These are phyloP conservation scores for Chiloscyllium punctatum DNA, from an alignment of 2,797 vertebrate genomes.

Conservation along the genomic window DNA sequence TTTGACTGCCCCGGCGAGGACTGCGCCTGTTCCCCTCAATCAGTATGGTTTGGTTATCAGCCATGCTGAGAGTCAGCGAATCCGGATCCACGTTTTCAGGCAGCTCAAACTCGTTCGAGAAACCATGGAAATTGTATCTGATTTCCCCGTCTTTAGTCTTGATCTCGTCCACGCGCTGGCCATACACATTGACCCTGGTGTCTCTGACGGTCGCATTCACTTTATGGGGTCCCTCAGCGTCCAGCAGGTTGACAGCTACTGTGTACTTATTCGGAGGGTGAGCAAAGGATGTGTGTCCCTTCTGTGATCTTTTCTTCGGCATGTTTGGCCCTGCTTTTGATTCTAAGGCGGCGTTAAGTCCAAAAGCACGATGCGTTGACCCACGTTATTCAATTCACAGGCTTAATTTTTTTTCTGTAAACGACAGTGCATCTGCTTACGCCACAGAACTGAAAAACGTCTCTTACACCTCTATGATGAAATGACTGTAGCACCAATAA, in stretches of 20 bases:
- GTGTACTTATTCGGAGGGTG: background rate
- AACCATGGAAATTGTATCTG: slow-evolving; percentile 25
- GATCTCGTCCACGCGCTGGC: slow-evolving; percentile 22
- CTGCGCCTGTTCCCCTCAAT: background rate
- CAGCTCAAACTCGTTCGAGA: slow-evolving; percentile 10
- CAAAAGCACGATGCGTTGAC: background rate
- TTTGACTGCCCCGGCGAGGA: background rate
- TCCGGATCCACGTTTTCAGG: slow-evolving; percentile 14
- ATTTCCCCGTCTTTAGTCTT: slow-evolving; percentile 6
- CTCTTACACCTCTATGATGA: slow-evolving; percentile 24
- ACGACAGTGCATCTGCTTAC: slow-evolving; percentile 27
- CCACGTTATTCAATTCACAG: slow-evolving; percentile 29
- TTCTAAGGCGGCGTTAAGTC: background rate
- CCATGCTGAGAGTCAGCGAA: background rate
- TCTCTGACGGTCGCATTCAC: slow-evolving; percentile 15
- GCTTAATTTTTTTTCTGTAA: slow-evolving; percentile 20
- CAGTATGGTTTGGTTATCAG: background rate
- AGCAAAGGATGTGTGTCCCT: slow-evolving; percentile 3
- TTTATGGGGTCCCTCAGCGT: background rate
- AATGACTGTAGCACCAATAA: slow-evolving; percentile 16
- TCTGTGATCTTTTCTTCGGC: background rate
- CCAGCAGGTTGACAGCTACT: background rate
- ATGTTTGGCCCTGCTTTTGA: background rate
- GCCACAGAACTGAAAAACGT: slow-evolving; percentile 29
- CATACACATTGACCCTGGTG: slow-evolving; percentile 4